These are phyloP conservation scores for Panorpa germanica DNA, from an alignment of 2,888 invertebrate species.

Conservation along the genomic window DNA sequence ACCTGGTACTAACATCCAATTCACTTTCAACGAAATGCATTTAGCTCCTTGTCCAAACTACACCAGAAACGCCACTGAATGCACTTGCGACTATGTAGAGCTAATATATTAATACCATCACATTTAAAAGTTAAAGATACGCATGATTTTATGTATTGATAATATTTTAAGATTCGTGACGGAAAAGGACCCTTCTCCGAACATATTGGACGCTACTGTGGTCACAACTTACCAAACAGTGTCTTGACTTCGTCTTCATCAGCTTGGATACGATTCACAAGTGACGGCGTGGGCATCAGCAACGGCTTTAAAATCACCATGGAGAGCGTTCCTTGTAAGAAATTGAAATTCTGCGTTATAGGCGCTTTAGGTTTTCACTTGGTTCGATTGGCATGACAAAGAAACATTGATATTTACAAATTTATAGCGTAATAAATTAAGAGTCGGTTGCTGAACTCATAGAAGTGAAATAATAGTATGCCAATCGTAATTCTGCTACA, in stretches of 20 bases:
- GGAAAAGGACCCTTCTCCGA: conserved; percentile 46
- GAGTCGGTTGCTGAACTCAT: no score
- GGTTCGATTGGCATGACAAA: no score
- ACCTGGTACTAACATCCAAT: conserved; percentile 34
- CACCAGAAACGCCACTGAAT: conserved; percentile 25
- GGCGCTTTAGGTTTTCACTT: no score
- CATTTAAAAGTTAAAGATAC: no score
- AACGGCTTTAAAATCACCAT: conserved; percentile 51
- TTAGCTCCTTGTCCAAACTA: conserved; percentile 29
- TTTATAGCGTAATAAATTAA: no score
- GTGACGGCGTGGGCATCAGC: conserved; percentile 37
- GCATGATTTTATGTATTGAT: no score
- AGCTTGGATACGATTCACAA: conserved; percentile 43
- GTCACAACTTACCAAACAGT: conserved; percentile 33
- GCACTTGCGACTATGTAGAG: conserved; percentile 57
- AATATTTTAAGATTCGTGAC: conserved; percentile 51
- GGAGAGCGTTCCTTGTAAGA: no score
- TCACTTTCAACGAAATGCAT: conserved; percentile 35
- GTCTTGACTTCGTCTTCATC: conserved; percentile 38
- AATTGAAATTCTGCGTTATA: no score
- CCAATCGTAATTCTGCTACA: no score
- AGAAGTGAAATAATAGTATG: no score
- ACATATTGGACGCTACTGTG: conserved; percentile 49
- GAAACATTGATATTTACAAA: no score
- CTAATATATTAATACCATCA: no score